Evolutionary conservation across 2,888 invertebrate species (phyloP), one percentile per base, ranked within the genome.

Genomic region (Polyommatus icarus): DNA sequence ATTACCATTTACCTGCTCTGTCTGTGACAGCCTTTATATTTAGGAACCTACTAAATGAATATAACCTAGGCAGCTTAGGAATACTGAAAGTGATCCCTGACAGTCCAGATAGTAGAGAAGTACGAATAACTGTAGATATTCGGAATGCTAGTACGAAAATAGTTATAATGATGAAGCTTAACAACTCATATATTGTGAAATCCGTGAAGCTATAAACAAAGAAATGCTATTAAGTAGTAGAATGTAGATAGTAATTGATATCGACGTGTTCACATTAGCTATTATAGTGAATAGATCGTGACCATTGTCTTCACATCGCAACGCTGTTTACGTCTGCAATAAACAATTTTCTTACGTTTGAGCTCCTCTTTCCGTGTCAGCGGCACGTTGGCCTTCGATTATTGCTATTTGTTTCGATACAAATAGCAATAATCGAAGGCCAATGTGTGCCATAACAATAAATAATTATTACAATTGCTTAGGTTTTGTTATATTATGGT

Each of bases 291-390:
- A 91, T 92, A 91, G 92, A 91, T 92, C 91, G 83, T 83, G 84
- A 90, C 88, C 90, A 93, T 94, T 94, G 93, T 94, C 88, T 92
- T 90, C 89, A 86, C 87, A 86, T 87, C 87, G 85, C 84, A 84
- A 84, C 84, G 89, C 91, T 91, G 92, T 94, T 93, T 93, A 93
- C 92, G 89, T 89, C 87, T 88, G 85, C 88, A 89, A 91, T 90
- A 88, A 90, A 90, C 90, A 91, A 93, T 91, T 92, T 91, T 93
- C 87, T 84, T 83, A 85, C 87, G 86, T 87, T 85, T 87, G 87
- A 86, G 88, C 87, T 87, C 89, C 89, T 84, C 87, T 87, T 89
- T 88, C 82, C 89, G 88, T 92, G 90, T 88, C 87, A 87, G 84
- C 87, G 86, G 86, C 87, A 87, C 90, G 90, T 91, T 84, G 89